Evolutionary conservation across 1,140 invertebrate genomes (phyloP).

Genomic region (Drosophila quadrilineata): DNA sequence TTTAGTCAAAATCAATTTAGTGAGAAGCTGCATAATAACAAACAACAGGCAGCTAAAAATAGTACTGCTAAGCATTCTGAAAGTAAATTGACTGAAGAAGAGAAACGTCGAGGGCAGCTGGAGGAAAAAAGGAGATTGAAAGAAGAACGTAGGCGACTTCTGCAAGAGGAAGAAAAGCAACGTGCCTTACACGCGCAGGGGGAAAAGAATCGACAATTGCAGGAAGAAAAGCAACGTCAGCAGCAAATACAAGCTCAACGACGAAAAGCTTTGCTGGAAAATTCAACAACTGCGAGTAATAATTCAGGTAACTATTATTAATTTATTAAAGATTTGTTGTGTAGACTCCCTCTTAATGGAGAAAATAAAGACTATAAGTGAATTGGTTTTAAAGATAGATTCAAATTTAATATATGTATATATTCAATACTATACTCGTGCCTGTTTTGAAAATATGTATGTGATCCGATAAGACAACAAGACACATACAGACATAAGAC

Average conservation of each 20-base stretch:
- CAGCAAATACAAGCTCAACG: slow-evolving; percentile 74
- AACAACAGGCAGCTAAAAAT: slow-evolving; percentile 52
- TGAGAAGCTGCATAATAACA: slow-evolving; percentile 29
- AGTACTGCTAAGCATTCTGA: slow-evolving; percentile 16
- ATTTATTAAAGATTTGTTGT: background rate
- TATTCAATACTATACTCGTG: too few relatives aligned
- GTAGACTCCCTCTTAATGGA: too few relatives aligned
- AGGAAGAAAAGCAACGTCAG: slow-evolving; percentile 71
- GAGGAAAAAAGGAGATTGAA: slow-evolving; percentile 58
- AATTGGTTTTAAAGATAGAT: too few relatives aligned
- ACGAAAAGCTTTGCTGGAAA: slow-evolving; percentile 66
- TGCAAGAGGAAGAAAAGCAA: slow-evolving; percentile 83
- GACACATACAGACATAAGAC: too few relatives aligned
- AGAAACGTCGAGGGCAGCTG: slow-evolving; percentile 49
- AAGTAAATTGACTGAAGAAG: slow-evolving; percentile 40
- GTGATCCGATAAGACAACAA: too few relatives aligned
- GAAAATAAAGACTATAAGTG: too few relatives aligned
- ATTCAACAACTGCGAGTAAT: slow-evolving; percentile 1
- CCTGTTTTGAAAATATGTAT: too few relatives aligned
- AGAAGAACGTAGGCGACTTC: slow-evolving; percentile 82
- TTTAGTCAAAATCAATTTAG: background rate
- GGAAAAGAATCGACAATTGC: slow-evolving; percentile 58
- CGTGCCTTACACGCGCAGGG: slow-evolving; percentile 63
- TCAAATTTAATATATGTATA: too few relatives aligned
- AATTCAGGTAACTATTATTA: slow-evolving; percentile 14